Base-by-base conservation (phyloP, 2,888 invertebrate genomes). In the Zygogramma bicolorata region DNA sequence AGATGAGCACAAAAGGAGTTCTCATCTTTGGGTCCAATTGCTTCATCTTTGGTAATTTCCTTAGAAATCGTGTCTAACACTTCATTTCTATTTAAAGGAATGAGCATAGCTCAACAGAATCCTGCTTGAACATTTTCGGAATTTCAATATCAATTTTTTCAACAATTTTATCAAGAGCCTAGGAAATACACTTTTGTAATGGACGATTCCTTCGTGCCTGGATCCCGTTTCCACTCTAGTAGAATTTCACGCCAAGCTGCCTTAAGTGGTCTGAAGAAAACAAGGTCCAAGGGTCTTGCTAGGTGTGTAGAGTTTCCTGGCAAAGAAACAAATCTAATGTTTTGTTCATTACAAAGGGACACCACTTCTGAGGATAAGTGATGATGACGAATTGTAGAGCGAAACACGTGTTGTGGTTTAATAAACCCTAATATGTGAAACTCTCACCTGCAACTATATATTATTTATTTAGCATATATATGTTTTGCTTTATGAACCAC, bases 161-260 rank as follows among this genome's bases (percentile, higher is more conserved):
- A 67, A 58, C n/a, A 58, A 38, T 67, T 59, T 58, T 67, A 42
- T 20, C 20, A 66, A 31, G 20, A 66, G 57, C 40, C 67, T 27
- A n/a, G 67, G 67, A 59, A 67, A 67, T 29, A 65, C 25, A 57
- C 67, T 53, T 53, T 67, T 67, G 34, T 58, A 59, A 67, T 57
- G 15, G 67, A 67, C 38, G 67, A 59, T 38, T 67, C 58, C 34
- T 67, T 67, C 59, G 59, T 67, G 53, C 22, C 53, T 53, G 53
- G 53, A 53, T 25, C 67, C 67, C 38, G 58, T 58, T 40, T 59
- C 67, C 58, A 59, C 25, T 67, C 67, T 15, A 57, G 59, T 25
- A 53, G 46, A 34, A 65, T 53, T 65, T 65, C 53, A 15, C 65
- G 27, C 65, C 65, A 65, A 42, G 65, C 65, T 22, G 46, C 65